These are phyloP conservation scores for Abscondita cerata DNA, from an alignment of 2,888 invertebrate genomes.

Conservation along the genomic window DNA sequence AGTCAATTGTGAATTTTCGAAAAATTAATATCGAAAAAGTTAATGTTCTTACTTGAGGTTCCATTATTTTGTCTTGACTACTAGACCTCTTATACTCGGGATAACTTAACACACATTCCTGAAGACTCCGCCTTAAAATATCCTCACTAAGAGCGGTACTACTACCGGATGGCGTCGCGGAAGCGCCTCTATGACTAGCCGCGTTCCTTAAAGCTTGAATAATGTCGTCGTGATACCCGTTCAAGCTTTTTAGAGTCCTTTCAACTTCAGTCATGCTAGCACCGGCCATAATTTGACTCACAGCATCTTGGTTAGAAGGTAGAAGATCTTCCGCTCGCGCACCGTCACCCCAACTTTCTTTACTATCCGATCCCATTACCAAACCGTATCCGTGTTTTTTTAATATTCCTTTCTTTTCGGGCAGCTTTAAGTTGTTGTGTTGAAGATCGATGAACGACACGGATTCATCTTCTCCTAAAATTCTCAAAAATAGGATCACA, in stretches of 20 bases:
- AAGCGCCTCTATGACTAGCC: conserved; percentile 66
- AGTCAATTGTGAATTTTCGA: too few species aligned
- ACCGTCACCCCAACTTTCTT: conserved; percentile 78
- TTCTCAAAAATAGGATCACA: background rate
- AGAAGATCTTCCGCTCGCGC: conserved; percentile 64
- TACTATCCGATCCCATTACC: conserved; percentile 71
- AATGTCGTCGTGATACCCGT: conserved; percentile 92
- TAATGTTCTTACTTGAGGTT: conserved; percentile 62
- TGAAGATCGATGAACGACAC: conserved; percentile 84
- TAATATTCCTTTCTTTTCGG: conserved; percentile 92
- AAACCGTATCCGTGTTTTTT: conserved; percentile 86
- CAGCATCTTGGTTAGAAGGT: conserved; percentile 65
- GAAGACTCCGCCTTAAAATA: conserved; percentile 70
- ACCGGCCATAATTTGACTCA: conserved; percentile 65
- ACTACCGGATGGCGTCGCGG: conserved; percentile 68
- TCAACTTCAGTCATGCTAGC: conserved; percentile 78
- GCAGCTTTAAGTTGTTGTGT: conserved; percentile 78
- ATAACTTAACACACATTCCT: conserved; percentile 67
- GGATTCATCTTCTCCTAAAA: conserved; percentile 73
- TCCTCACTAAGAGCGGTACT: conserved; percentile 73
- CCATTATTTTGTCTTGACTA: conserved; percentile 78
- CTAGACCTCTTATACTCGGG: conserved; percentile 67
- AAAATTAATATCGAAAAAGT: background rate
- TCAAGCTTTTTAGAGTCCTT: conserved; percentile 85
- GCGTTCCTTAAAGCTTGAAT: conserved; percentile 88